Evolutionary conservation across 2,888 invertebrate genomes (phyloP).

Genomic region (Lochmaea crataegi): DNA sequence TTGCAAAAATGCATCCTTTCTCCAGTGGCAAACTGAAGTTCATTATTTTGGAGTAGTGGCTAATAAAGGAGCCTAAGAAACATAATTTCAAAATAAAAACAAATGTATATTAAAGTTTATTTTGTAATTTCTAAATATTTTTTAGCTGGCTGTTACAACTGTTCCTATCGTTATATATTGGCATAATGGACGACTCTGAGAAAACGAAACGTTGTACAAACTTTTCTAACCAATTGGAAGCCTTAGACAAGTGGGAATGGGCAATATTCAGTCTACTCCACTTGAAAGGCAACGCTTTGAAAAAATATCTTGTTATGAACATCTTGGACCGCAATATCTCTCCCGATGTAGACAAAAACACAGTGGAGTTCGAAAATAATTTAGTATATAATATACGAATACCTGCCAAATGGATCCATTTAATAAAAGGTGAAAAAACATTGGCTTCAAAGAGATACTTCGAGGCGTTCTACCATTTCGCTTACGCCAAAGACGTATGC

Average conservation of each 20-base stretch:
- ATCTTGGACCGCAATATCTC: too few relatives aligned
- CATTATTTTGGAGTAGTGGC: too few relatives aligned
- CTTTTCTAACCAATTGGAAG: constrained; percentile 86
- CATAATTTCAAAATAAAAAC: too few relatives aligned
- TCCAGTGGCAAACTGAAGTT: too few relatives aligned
- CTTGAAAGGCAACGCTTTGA: constrained; percentile 70
- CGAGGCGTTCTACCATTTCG: constrained; percentile 73
- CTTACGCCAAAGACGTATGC: constrained; percentile 81
- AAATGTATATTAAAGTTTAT: not conserved
- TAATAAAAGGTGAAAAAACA: constrained; percentile 77
- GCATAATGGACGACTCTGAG: constrained; percentile 70
- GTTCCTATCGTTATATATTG: constrained; percentile 75
- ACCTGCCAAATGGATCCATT: constrained; percentile 80
- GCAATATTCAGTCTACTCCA: constrained; percentile 83
- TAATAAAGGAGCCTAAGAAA: too few relatives aligned
- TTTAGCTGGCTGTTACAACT: constrained; percentile 80
- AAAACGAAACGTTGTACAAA: constrained; percentile 74
- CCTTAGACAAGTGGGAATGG: constrained; percentile 87
- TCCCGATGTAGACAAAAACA: constrained; percentile 56
- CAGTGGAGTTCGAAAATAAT: constrained; percentile 69
- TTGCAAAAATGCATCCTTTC: too few relatives aligned
- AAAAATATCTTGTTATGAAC: too few relatives aligned
- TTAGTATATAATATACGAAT: constrained; percentile 74
- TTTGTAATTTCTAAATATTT: constrained; percentile 32
- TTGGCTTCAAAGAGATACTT: constrained; percentile 55